Evolutionary conservation across 2,797 vertebrate species (phyloP).

Genomic region (Myotis findleyi): DNA sequence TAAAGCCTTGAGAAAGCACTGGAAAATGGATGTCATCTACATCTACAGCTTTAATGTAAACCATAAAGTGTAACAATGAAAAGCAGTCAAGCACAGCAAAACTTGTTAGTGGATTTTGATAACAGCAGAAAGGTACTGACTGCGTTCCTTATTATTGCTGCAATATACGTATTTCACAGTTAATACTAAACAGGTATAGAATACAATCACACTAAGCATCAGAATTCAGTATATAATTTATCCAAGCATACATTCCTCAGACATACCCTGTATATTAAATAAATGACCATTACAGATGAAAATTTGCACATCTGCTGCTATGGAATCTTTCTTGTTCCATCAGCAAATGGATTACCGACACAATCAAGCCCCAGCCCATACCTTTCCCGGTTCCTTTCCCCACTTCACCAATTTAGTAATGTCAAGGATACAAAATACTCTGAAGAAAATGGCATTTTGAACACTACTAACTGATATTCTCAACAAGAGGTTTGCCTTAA

Average conservation of each 20-base stretch:
- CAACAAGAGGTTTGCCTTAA: neutral
- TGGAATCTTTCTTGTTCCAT: constrained; percentile 60
- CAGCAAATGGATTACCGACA: constrained; percentile 28
- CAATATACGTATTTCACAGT: constrained; percentile 78
- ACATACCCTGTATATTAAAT: constrained; percentile 61
- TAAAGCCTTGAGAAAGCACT: constrained; percentile 67
- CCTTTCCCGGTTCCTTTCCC: constrained; percentile 48
- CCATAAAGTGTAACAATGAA: constrained; percentile 80
- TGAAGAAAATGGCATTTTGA: constrained; percentile 26
- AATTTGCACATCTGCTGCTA: constrained; percentile 59
- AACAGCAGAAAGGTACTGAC: constrained; percentile 78
- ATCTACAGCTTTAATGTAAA: constrained; percentile 73
- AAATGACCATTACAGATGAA: constrained; percentile 67
- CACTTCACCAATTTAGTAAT: neutral
- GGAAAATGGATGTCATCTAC: constrained; percentile 77
- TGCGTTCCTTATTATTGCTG: constrained; percentile 75
- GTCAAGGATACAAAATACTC: constrained; percentile 46
- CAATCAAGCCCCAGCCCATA: constrained; percentile 33
- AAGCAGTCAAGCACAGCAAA: constrained; percentile 83
- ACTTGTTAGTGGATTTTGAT: constrained; percentile 81
- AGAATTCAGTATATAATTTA: constrained; percentile 68
- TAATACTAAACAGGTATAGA: constrained; percentile 80
- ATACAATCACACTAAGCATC: constrained; percentile 71
- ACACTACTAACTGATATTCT: neutral
- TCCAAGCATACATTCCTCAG: constrained; percentile 59